Evolutionary conservation across 2,888 invertebrate genomes (phyloP), one percentile per base, ranked within the genome.

Genomic region (Thymelicus lineola): DNA sequence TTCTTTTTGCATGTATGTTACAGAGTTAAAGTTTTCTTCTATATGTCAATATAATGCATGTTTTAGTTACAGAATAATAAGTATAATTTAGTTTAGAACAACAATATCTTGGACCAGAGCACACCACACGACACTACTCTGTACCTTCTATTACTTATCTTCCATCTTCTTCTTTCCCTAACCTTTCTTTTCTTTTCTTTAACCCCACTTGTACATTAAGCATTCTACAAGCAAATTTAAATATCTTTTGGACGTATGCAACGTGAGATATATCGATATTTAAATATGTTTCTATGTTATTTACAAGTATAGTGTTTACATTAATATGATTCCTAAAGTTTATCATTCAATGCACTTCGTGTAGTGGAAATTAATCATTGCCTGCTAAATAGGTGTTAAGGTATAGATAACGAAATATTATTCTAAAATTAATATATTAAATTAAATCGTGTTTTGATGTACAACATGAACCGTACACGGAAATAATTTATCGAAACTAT

Each of bases 161-260:
- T 74, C 72, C 59, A 75, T 66, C 71, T 75, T 55, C 48, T 46
- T 46, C 42, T 28, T 68, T 75, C 75, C 75, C 76, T 80, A 59
- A 79, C 72, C 77, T 82, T 73, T 69, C 78, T 75, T 80, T 73
- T 66, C 63, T 75, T 73, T 78, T 75, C 50, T 68, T 73, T 73
- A 63, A 64, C 45, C 53, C 48, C 57, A 58, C 81, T 81, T 77
- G 82, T 80, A 76, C 72, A 73, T 87, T 61, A 15, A 45, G 38
- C 36, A 59, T 60, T 65, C 53, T 55, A 60, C 92, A 93, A 93
- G 93, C 93, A 93, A 93, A 93, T 93, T 93, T 93, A 93, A 90
- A 82, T 91, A 91, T 92, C 88, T 76, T 76, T 81, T 78, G 75
- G 81, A 42, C 81, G 82, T 82, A 28, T 14, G 28, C 35, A 82